A percentile compares a stretch with the other conserved stretches of the same genome.
phyloP scores from a whole-genome alignment of 2,888 invertebrate genomes.

The Limnephilus rhombicus region DNA sequence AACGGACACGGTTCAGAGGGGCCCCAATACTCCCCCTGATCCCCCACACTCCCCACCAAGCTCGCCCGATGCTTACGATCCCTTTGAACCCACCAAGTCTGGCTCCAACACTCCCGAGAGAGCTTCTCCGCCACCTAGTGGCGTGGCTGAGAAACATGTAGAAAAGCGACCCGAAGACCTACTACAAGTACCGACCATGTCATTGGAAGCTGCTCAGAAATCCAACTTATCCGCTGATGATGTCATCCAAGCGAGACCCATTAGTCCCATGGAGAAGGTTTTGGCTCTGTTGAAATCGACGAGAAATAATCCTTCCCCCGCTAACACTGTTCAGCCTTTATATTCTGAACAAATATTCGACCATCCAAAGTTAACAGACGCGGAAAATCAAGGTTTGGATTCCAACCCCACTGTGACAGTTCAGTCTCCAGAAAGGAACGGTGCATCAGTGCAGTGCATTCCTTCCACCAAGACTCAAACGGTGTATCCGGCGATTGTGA shows the following conservation, averaged over 20 bases:
- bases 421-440: conserved; percentile 73
- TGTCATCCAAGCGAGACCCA: conserved; percentile 74
- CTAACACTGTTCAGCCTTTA: conserved; percentile 65
- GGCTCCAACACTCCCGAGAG: conserved; percentile 81
- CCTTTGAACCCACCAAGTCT: conserved; percentile 93
- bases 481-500: conserved; percentile 67
- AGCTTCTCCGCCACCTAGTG: conserved; percentile 67
- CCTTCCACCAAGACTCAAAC: conserved; percentile 58
- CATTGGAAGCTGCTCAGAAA: conserved; percentile 76
- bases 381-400: conserved; percentile 68
- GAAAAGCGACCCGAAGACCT: conserved; percentile 66
- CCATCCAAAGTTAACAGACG: conserved; percentile 64
- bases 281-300: conserved; percentile 79
- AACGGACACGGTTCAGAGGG: conserved; percentile 75
- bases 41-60: conserved; percentile 83
- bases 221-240: conserved; percentile 76
- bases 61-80: conserved; percentile 92
- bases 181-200: conserved; percentile 69
- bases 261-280: conserved; percentile 80
- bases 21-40: conserved; percentile 85
- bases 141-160: conserved; percentile 60
- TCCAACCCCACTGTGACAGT: conserved; percentile 68
- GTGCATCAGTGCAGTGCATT: conserved; percentile 58
- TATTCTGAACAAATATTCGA: conserved; percentile 66
- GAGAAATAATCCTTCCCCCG: conserved; percentile 73